Conservation (phyloP, 2,888 invertebrate species). For the Xestia ashworthii region DNA sequence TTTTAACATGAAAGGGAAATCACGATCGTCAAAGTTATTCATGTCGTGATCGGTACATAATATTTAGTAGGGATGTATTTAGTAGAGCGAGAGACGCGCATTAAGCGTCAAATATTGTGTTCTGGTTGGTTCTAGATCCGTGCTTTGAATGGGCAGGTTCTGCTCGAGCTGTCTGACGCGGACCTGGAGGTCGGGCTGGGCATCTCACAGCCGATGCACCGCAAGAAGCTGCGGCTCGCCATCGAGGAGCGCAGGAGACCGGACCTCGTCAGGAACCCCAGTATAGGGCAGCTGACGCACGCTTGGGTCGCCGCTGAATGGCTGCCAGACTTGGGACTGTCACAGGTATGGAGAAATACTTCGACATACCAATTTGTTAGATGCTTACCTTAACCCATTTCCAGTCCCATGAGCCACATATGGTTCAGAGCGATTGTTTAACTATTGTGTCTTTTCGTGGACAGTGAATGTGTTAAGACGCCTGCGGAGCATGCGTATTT, state of each 20-base stretch:
- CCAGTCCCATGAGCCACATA: no score
- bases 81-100: slow-evolving; percentile 83
- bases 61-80: slow-evolving; percentile 55
- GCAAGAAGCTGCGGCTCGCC: slow-evolving; percentile 97
- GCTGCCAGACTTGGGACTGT: slow-evolving; percentile 97
- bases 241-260: slow-evolving; percentile 98
- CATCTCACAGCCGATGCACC: slow-evolving; percentile 97
- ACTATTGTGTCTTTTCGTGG: no score
- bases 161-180: slow-evolving; percentile 97
- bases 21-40: slow-evolving; percentile 45
- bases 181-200: slow-evolving; percentile 97
- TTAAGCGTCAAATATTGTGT: slow-evolving; percentile 90
- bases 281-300: slow-evolving; percentile 96
- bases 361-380: background rate
- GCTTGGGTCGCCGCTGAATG: slow-evolving; percentile 98
- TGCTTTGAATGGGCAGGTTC: slow-evolving; percentile 94
- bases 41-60: slow-evolving; percentile 25
- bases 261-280: slow-evolving; percentile 96
- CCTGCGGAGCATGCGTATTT: no score
- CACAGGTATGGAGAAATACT: slow-evolving; percentile 89
- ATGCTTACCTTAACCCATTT: background rate
- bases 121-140: slow-evolving; percentile 92
- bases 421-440: no score
- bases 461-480: no score
- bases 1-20: slow-evolving; percentile 50